A percentile compares a stretch with the other conserved stretches of the same genome.
These are phyloP conservation scores for Acrobasis suavella DNA, from an alignment of 2,888 invertebrate genomes.

Conservation along the genomic window DNA sequence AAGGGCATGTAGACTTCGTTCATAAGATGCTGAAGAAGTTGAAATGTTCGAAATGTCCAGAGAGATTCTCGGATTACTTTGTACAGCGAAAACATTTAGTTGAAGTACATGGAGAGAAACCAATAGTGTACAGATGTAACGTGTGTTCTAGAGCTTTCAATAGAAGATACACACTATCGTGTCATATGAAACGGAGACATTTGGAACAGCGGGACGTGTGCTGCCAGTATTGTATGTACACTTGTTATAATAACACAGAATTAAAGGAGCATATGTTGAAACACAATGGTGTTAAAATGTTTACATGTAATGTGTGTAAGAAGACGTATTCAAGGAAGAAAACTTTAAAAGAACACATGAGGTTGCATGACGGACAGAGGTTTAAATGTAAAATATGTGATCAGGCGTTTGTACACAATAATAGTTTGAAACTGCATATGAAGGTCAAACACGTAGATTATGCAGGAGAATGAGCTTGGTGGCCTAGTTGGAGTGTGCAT, in stretches of 20 bases:
- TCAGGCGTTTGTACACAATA: slow-evolving; percentile 68
- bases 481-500: neutral
- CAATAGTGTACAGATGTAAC: slow-evolving; percentile 61
- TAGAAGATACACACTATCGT: slow-evolving; percentile 52
- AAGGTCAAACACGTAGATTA: slow-evolving; percentile 42
- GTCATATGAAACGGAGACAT: slow-evolving; percentile 65
- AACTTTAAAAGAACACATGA: slow-evolving; percentile 65
- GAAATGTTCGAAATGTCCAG: slow-evolving; percentile 64
- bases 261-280: slow-evolving; percentile 61
- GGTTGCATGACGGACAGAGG: slow-evolving; percentile 66
- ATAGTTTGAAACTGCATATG: slow-evolving; percentile 66
- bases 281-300: slow-evolving; percentile 59
- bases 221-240: slow-evolving; percentile 56
- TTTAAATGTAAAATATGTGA: slow-evolving; percentile 65
- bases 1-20: slow-evolving; percentile 57
- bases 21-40: slow-evolving; percentile 59
- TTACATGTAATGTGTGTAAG: slow-evolving; percentile 63
- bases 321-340: slow-evolving; percentile 68
- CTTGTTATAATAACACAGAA: slow-evolving; percentile 64
- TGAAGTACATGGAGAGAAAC: slow-evolving; percentile 54
- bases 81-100: slow-evolving; percentile 64
- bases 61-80: slow-evolving; percentile 64
- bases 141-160: slow-evolving; percentile 58
- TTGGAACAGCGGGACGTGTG: slow-evolving; percentile 49
- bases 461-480: neutral